Conservation (phyloP, 1,140 invertebrate species). For the Drosophila kepulauana region DNA sequence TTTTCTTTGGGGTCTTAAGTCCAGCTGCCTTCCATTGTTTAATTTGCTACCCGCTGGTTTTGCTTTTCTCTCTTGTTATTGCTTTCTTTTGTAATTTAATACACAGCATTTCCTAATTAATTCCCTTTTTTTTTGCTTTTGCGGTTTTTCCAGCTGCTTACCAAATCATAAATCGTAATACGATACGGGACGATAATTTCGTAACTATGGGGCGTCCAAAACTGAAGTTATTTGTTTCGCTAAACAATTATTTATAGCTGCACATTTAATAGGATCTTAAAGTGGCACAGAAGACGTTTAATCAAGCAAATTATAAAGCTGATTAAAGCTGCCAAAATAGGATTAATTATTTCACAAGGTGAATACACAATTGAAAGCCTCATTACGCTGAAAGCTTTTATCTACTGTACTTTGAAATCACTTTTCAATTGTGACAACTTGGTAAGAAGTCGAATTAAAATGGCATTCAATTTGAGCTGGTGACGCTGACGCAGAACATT, state of each 20-base stretch:
- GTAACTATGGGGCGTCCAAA: conserved; percentile 30
- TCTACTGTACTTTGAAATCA: background rate
- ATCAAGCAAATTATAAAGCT: background rate
- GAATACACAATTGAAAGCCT: background rate
- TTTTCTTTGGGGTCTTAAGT: conserved; percentile 43
- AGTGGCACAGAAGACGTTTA: background rate
- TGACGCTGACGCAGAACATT: conserved; percentile 44
- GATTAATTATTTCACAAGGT: background rate
- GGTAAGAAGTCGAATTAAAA: conserved; percentile 43
- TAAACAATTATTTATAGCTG: background rate
- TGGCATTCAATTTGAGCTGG: conserved; percentile 43
- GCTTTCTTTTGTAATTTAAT: conserved; percentile 62
- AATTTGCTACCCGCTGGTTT: conserved; percentile 39
- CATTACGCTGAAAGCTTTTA: conserved; percentile 1
- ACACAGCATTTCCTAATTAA: conserved; percentile 71
- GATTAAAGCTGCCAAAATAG: background rate
- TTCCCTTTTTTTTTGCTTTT: conserved; percentile 61
- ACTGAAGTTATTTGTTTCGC: conserved; percentile 37
- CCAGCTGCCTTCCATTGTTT: conserved; percentile 28
- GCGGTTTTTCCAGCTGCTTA: conserved; percentile 43
- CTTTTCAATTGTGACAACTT: conserved; percentile 17
- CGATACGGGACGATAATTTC: conserved; percentile 48
- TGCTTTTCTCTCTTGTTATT: conserved; percentile 13
- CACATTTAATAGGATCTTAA: background rate
- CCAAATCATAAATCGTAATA: conserved; percentile 62